Evolutionary conservation across 2,888 invertebrate genomes (phyloP).

Genomic region (Scaptomyza polygonia): DNA sequence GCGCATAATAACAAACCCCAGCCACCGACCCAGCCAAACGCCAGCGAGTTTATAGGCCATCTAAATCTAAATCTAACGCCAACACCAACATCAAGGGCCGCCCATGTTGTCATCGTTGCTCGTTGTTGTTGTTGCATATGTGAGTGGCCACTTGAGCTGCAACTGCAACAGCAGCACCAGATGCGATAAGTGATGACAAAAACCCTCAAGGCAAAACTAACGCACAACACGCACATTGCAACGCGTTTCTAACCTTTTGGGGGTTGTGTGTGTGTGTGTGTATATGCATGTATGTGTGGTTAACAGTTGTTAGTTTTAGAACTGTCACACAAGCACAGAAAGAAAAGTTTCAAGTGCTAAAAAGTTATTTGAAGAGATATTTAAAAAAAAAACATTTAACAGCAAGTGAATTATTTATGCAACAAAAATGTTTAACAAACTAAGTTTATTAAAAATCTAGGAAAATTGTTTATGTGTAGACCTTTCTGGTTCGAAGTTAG

Average conservation of each 20-base stretch:
- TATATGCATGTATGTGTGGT: background rate
- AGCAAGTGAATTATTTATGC: background rate
- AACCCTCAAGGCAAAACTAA: conserved; percentile 31
- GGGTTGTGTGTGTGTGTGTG: background rate
- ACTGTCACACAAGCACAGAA: conserved; percentile 2
- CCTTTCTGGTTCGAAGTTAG: no score
- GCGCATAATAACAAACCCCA: conserved; percentile 63
- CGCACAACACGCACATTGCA: conserved; percentile 14
- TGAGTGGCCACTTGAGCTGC: conserved; percentile 55
- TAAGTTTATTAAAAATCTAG: no score
- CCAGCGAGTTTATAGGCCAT: conserved; percentile 21
- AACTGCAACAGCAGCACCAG: conserved; percentile 31
- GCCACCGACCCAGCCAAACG: background rate
- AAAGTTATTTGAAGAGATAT: background rate
- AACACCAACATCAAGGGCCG: conserved; percentile 8
- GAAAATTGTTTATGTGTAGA: no score
- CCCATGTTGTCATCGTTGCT: conserved; percentile 7
- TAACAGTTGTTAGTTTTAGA: background rate
- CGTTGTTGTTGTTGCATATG: conserved; percentile 43
- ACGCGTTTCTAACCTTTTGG: conserved; percentile 13
- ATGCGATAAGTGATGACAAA: conserved; percentile 48
- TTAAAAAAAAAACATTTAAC: background rate
- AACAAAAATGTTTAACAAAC: no score
- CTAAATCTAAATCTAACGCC: conserved; percentile 7
- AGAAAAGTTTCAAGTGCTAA: background rate